Evolutionary conservation across 2,113 vertebrate species (phyloP).

Genomic region (Phalacrocorax aristotelis): DNA sequence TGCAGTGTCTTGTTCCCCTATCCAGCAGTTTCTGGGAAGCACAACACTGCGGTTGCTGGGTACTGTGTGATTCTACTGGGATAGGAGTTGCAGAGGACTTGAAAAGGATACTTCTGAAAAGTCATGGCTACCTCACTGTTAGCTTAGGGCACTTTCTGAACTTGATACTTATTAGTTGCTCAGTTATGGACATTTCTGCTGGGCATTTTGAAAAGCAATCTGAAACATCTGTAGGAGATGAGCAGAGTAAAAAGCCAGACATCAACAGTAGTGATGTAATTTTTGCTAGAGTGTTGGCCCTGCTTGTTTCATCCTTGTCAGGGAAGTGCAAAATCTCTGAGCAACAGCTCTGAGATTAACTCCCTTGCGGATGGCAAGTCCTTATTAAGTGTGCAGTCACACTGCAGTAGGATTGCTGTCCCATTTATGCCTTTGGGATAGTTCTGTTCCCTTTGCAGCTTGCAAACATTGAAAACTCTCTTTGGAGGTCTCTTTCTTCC

Average conservation of each 20-base stretch:
- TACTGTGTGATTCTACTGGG: background rate
- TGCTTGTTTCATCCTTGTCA: background rate
- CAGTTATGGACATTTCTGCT: background rate
- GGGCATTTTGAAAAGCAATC: rapidly evolving
- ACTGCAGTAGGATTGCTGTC: background rate
- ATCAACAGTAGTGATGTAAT: background rate
- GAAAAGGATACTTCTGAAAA: background rate
- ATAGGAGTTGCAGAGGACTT: background rate
- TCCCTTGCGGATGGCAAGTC: background rate
- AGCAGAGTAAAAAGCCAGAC: background rate
- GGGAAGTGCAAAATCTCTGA: background rate
- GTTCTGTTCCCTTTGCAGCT: background rate
- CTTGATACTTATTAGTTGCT: background rate
- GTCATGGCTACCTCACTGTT: background rate
- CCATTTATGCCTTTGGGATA: background rate
- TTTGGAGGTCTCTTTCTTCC: background rate
- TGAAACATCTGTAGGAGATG: background rate
- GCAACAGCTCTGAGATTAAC: background rate
- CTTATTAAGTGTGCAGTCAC: background rate
- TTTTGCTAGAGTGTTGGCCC: background rate
- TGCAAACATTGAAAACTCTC: background rate
- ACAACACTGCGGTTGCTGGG: background rate
- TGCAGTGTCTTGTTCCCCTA: background rate
- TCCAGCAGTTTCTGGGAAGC: background rate
- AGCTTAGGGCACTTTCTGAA: background rate